Percentiles rank a stretch among this genome's conserved stretches.
These are phyloP conservation scores for Drosophila obscura DNA, from an alignment of 1,140 invertebrate species.

Conservation along the genomic window DNA sequence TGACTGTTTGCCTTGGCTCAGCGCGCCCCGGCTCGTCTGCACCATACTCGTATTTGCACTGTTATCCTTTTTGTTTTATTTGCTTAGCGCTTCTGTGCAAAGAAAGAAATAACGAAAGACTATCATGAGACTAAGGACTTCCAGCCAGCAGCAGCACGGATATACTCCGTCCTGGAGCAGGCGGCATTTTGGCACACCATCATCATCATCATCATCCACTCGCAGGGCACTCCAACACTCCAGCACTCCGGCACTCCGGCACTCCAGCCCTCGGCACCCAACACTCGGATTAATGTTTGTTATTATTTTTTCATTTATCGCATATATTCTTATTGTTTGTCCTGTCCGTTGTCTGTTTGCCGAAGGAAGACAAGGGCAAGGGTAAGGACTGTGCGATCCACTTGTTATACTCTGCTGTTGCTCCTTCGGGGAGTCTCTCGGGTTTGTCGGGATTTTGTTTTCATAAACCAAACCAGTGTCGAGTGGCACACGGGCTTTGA, in stretches of 20 bases:
- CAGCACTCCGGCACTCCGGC: too few relatives aligned
- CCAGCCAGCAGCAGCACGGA: constrained; percentile 39
- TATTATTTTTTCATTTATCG: constrained; percentile 79
- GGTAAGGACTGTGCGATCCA: neutral
- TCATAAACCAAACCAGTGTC: constrained; percentile 53
- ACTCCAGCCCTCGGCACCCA: constrained; percentile 12
- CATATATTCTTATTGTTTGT: constrained; percentile 61
- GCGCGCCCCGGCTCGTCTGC: constrained; percentile 38
- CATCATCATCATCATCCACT: constrained; percentile 57
- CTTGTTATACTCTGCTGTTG: constrained; percentile 12
- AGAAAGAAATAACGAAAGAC: constrained; percentile 62
- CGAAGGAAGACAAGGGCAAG: constrained; percentile 33
- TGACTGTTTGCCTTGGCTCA: constrained; percentile 28
- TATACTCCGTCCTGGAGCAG: constrained; percentile 34
- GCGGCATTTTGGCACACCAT: constrained; percentile 50
- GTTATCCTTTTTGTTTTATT: constrained; percentile 83
- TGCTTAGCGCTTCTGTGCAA: constrained; percentile 80
- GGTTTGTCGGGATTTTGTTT: constrained; percentile 53
- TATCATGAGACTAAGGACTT: constrained; percentile 65
- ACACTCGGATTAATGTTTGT: constrained; percentile 72
- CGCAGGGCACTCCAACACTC: constrained; percentile 35
- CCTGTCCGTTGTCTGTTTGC: constrained; percentile 43
- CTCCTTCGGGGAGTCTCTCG: constrained; percentile 11
- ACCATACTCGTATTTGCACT: constrained; percentile 69
- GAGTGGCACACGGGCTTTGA: neutral